Evolutionary conservation across 2,797 vertebrate genomes (phyloP).

Genomic region (Podarcis siculus): DNA sequence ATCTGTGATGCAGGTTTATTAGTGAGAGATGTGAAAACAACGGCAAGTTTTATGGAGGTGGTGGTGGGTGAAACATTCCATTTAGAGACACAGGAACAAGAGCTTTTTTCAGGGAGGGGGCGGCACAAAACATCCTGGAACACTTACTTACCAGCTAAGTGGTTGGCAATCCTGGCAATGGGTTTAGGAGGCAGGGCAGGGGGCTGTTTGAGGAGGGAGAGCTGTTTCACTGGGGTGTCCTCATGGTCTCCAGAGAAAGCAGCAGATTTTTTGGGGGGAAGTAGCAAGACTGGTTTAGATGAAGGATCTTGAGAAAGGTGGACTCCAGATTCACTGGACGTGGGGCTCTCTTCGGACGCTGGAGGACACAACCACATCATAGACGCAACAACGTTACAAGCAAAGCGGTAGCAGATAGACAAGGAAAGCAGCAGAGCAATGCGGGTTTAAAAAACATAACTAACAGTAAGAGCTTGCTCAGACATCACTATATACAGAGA

Average conservation of each 20-base stretch:
- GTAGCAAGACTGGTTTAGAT: slow-evolving; percentile 89
- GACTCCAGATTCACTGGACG: slow-evolving; percentile 86
- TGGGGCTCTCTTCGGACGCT: slow-evolving; percentile 92
- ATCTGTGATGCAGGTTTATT: slow-evolving; percentile 31
- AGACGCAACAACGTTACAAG: slow-evolving; percentile 80
- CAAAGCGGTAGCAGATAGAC: slow-evolving; percentile 63
- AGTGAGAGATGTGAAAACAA: slow-evolving; percentile 56
- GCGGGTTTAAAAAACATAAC: slow-evolving; percentile 29
- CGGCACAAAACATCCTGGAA: slow-evolving; percentile 44
- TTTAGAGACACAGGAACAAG: slow-evolving; percentile 17
- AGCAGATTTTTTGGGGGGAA: slow-evolving; percentile 90
- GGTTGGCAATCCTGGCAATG: slow-evolving; percentile 93
- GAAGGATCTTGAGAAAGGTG: slow-evolving; percentile 90
- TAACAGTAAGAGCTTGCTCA: slow-evolving; percentile 33
- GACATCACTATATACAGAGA: slow-evolving; percentile 16
- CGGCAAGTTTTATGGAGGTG: slow-evolving; percentile 2
- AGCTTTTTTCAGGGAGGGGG: slow-evolving; percentile 52
- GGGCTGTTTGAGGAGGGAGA: slow-evolving; percentile 94
- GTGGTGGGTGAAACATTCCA: neutral
- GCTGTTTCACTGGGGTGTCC: slow-evolving; percentile 91
- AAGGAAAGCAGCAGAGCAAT: slow-evolving; percentile 61
- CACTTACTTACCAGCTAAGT: slow-evolving; percentile 89
- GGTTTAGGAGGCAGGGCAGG: slow-evolving; percentile 98
- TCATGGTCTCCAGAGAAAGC: slow-evolving; percentile 90
- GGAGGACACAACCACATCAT: slow-evolving; percentile 80